Base-by-base conservation (phyloP, 2,113 vertebrate genomes). In the Castor canadensis region DNA sequence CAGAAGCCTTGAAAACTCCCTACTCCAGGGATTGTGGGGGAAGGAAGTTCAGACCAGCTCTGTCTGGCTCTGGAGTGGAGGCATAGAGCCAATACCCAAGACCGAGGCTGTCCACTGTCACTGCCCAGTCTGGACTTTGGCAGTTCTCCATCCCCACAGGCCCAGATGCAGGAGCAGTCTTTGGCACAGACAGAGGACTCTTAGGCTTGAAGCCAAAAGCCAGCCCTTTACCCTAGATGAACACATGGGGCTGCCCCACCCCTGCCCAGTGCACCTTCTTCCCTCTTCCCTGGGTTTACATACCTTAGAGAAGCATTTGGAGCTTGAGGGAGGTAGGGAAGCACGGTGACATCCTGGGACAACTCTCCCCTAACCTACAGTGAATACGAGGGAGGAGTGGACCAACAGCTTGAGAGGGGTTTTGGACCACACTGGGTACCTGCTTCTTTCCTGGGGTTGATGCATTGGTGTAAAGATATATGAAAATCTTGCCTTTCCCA, bases 141-240 rank as follows among this genome's bases (percentile, higher is more conserved):
- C 93, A 49, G 56, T 58, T 49, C 62, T 80, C 20, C 67, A 58
- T 22, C 35, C 35, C 73, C 88, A 72, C 35, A 91, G 81, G 95
- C 84, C 79, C 84, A 58, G 89, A 87, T 30, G 84, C 92, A 80
- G 84, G 58, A 81, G 81, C 84, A 60, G 95, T 43, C 84, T 47
- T 92, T 96, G 91, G 96, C 72, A 69, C 8, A 64, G 67, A 80
- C 40, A 87, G 64, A 89, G 79, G 64, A 62, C 72, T 47, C 62
- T 93, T 87, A 77, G 92, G 86, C 82, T 89, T 52, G 6, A 62
- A 52, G 76, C 91, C 94, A 90, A 72, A 85, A 92, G 58, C 47
- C 91, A 94, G 91, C 89, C 85, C 94, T 97, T 97, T 97, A 45
- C 82, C 93, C 91, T 40, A 95, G 82, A 97, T 89, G 62, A 93